Evolutionary conservation across 2,888 invertebrate species (phyloP).

Genomic region (Caenorhabditis sp.): DNA sequence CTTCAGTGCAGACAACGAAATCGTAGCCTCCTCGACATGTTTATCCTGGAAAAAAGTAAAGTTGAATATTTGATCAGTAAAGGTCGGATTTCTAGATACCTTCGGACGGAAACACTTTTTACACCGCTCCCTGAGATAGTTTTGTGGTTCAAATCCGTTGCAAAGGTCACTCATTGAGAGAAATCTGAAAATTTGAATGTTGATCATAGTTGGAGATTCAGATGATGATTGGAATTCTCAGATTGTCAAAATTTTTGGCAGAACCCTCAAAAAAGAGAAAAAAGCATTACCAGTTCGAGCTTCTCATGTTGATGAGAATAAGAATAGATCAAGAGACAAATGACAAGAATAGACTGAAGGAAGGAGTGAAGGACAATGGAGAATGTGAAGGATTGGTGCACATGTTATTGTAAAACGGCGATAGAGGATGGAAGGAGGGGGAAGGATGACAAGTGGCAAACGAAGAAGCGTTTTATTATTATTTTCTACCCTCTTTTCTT

Average conservation of each 20-base stretch:
- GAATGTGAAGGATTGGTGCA: slow-evolving; percentile 59
- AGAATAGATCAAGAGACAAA: slow-evolving; percentile 42
- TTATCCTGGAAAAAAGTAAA: slow-evolving; percentile 66
- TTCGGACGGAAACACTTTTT: slow-evolving; percentile 82
- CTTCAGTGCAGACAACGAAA: slow-evolving; percentile 55
- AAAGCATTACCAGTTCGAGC: slow-evolving; percentile 28
- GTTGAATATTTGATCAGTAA: slow-evolving; percentile 15
- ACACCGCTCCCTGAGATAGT: slow-evolving; percentile 84
- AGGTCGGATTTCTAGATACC: slow-evolving; percentile 46
- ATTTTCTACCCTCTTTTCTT: slow-evolving; percentile 47
- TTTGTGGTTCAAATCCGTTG: slow-evolving; percentile 84
- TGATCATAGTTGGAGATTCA: too few species aligned
- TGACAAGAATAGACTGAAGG: slow-evolving; percentile 39
- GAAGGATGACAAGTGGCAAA: slow-evolving; percentile 60
- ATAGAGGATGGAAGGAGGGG: slow-evolving; percentile 29
- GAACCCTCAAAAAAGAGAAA: not conserved
- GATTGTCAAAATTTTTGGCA: not conserved
- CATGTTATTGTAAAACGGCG: slow-evolving; percentile 63
- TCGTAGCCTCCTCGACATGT: slow-evolving; percentile 67
- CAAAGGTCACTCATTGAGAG: slow-evolving; percentile 76
- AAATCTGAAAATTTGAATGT: slow-evolving; percentile 55
- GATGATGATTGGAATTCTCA: not conserved
- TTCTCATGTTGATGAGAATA: slow-evolving; percentile 59
- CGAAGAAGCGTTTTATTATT: slow-evolving; percentile 63
- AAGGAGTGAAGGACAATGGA: slow-evolving; percentile 20